These are phyloP conservation scores for Ormyrus thymus DNA, from an alignment of 2,888 invertebrate genomes.

Conservation along the genomic window DNA sequence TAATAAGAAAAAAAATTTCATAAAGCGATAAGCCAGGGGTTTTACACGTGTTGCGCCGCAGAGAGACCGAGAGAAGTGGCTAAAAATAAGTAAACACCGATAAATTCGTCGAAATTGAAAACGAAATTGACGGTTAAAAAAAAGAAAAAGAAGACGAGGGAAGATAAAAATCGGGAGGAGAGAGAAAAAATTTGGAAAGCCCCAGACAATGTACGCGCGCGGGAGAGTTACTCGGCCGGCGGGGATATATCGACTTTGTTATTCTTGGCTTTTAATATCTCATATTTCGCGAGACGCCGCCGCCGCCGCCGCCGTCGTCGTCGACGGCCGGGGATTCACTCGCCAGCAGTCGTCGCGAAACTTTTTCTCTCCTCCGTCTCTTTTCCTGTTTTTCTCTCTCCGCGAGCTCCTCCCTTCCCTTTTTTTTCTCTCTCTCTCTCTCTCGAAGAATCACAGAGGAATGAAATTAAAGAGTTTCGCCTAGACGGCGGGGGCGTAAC, in stretches of 20 bases:
- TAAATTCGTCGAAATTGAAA: conserved; percentile 32
- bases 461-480: conserved; percentile 53
- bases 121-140: conserved; percentile 32
- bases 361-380: conserved; percentile 35
- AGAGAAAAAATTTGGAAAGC: conserved; percentile 30
- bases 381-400: conserved; percentile 19
- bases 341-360: conserved; percentile 29
- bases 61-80: too few species aligned
- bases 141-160: not conserved
- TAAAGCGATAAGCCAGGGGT: too few species aligned
- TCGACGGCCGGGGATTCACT: conserved; percentile 29
- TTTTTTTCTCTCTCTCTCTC: not conserved
- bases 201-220: conserved; percentile 52
- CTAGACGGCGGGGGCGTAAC: conserved; percentile 47
- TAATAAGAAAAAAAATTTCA: too few species aligned
- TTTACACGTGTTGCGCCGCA: too few species aligned
- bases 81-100: not conserved
- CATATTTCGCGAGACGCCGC: conserved; percentile 52
- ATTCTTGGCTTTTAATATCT: conserved; percentile 58
- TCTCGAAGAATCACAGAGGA: conserved; percentile 45
- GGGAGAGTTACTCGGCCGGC: conserved; percentile 21
- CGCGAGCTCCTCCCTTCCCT: not conserved
- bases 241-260: conserved; percentile 52
- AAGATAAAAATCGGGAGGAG: not conserved
- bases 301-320: conserved; percentile 4